phyloP scores from a whole-genome alignment of 2,888 invertebrate species.

The Apodemia duryi region DNA sequence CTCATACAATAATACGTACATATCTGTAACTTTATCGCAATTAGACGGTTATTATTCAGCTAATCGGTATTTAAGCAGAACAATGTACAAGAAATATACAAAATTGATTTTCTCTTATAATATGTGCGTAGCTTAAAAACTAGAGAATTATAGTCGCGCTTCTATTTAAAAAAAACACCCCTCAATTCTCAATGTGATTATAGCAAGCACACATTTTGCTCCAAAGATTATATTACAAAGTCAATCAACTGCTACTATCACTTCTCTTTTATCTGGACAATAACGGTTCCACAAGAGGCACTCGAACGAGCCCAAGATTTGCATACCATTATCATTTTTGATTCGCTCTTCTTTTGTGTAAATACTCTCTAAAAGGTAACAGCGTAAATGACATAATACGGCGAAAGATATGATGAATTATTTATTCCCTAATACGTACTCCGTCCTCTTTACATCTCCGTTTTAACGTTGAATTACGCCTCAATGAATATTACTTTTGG shows the following conservation, averaged over 20 bases:
- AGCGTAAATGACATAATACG: conserved; percentile 76
- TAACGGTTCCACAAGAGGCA: conserved; percentile 37
- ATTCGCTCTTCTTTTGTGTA: conserved; percentile 78
- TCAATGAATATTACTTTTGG: conserved; percentile 73
- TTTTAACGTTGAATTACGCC: conserved; percentile 62
- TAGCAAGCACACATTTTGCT: conserved; percentile 1
- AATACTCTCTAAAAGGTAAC: conserved; percentile 72
- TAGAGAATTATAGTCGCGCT: neutral
- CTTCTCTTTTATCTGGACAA: conserved; percentile 29
- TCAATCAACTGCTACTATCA: conserved; percentile 30
- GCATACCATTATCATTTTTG: conserved; percentile 80
- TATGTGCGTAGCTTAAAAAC: too few species aligned
- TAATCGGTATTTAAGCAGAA: too few species aligned
- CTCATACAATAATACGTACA: too few species aligned
- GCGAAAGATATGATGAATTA: conserved; percentile 75
- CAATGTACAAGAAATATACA: too few species aligned
- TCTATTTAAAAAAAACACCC: neutral
- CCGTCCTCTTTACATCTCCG: conserved; percentile 43
- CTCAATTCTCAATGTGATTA: neutral
- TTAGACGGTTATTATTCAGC: too few species aligned
- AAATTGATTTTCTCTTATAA: too few species aligned
- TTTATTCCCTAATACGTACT: conserved; percentile 70
- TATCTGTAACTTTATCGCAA: too few species aligned
- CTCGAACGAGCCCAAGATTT: conserved; percentile 68
- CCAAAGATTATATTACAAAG: conserved; percentile 18